phyloP scores from a whole-genome alignment of 1,140 invertebrate genomes.

The Drosophila sturtevanti region DNA sequence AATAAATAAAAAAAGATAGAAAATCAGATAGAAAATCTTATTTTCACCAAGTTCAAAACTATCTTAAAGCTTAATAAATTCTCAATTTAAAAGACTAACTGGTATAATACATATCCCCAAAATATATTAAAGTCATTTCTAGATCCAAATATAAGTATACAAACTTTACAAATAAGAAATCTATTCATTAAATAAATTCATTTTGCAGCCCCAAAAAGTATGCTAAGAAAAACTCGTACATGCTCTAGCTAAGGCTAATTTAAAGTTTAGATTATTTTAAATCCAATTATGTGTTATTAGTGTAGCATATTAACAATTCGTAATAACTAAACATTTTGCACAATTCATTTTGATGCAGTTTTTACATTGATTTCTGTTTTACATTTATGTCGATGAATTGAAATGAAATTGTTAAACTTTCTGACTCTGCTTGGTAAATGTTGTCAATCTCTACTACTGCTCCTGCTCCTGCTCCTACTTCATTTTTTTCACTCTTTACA shows the following conservation, averaged over 20 bases:
- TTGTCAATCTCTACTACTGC: background rate
- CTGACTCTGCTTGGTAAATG: constrained; percentile 2
- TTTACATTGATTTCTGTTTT: constrained; percentile 16
- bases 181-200: no score
- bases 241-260: background rate
- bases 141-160: no score
- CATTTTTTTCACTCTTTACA: background rate
- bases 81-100: no score
- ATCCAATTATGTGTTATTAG: no score
- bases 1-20: no score
- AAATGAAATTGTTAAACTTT: constrained; percentile 43
- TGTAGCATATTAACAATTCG: constrained; percentile 8
- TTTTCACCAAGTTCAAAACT: no score
- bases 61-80: no score
- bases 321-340: constrained; percentile 5
- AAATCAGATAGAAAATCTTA: no score
- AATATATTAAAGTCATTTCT: no score
- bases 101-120: no score
- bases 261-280: no score
- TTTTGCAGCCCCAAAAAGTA: background rate
- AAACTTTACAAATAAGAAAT: no score
- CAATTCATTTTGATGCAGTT: background rate
- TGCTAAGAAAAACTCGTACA: background rate
- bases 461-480: background rate
- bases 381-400: constrained; percentile 31